phyloP scores from a whole-genome alignment of 2,797 vertebrate species.

The Pygocentrus nattereri region DNA sequence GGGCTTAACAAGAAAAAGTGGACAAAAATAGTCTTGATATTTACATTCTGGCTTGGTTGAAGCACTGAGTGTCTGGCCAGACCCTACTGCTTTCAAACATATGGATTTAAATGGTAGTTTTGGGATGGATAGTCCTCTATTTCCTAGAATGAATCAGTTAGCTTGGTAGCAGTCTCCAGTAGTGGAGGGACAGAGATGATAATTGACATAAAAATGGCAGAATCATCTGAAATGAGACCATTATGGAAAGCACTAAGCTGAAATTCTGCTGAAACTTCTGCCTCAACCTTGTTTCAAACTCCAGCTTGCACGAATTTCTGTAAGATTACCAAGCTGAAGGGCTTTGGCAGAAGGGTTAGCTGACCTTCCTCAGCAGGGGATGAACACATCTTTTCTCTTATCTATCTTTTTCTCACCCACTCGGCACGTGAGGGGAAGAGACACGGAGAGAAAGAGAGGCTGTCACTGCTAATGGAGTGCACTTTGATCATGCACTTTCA shows the following conservation, averaged over 20 bases:
- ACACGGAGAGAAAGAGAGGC: neutral
- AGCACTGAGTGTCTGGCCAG: no score
- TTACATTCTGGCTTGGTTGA: no score
- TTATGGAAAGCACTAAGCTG: neutral
- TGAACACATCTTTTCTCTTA: neutral
- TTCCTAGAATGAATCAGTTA: no score
- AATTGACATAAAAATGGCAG: neutral
- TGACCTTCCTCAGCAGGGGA: neutral
- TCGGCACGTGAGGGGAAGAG: slow-evolving; percentile 16
- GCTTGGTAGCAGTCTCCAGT: no score
- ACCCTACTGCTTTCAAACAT: no score
- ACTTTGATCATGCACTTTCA: slow-evolving; percentile 46
- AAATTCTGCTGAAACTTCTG: neutral
- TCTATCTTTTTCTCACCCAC: slow-evolving; percentile 20
- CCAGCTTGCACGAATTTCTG: slow-evolving; percentile 5
- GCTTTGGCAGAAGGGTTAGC: slow-evolving; percentile 8
- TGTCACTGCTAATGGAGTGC: slow-evolving; percentile 3
- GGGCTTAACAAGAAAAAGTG: neutral
- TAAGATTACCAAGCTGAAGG: no score
- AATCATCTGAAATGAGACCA: neutral
- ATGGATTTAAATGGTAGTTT: no score
- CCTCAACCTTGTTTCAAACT: neutral
- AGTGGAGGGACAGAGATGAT: neutral
- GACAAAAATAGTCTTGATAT: neutral
- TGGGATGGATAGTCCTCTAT: no score